A percentile compares a stretch with the other conserved stretches of the same genome.
These are phyloP conservation scores for Rhaphigaster nebulosa DNA, from an alignment of 2,888 invertebrate genomes.

Conservation along the genomic window DNA sequence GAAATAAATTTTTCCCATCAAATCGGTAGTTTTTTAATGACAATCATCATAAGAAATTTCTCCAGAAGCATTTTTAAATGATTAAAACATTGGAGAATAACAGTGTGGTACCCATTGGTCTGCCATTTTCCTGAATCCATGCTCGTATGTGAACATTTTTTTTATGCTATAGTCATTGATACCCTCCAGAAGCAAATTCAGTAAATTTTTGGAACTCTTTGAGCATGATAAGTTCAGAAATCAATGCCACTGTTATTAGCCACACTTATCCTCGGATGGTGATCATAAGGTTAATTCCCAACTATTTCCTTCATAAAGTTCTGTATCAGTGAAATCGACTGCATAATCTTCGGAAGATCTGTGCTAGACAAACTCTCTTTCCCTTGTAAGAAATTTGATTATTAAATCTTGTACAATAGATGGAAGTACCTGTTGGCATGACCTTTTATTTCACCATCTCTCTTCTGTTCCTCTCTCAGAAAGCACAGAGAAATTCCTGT, in stretches of 20 bases:
- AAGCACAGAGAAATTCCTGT: neutral
- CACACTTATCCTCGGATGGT: neutral
- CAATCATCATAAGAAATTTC: neutral
- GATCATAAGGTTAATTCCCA: neutral
- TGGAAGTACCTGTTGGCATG: neutral
- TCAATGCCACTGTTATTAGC: neutral
- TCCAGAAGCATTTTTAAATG: neutral
- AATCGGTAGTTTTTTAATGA: neutral
- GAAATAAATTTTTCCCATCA: neutral
- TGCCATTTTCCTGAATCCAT: neutral
- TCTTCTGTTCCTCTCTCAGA: neutral
- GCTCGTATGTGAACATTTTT: neutral
- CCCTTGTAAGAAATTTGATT: neutral
- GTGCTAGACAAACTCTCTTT: too few relatives aligned
- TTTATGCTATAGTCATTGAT: neutral
- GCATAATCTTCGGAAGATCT: neutral
- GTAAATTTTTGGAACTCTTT: neutral
- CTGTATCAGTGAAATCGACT: neutral
- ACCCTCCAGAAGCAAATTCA: neutral
- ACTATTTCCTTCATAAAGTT: neutral
- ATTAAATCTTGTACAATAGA: neutral
- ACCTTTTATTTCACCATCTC: neutral
- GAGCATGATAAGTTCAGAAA: neutral
- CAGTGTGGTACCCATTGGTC: neutral
- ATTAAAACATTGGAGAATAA: neutral